These are phyloP conservation scores for Petaurus breviceps DNA, from an alignment of 2,113 vertebrate species.

Conservation along the genomic window DNA sequence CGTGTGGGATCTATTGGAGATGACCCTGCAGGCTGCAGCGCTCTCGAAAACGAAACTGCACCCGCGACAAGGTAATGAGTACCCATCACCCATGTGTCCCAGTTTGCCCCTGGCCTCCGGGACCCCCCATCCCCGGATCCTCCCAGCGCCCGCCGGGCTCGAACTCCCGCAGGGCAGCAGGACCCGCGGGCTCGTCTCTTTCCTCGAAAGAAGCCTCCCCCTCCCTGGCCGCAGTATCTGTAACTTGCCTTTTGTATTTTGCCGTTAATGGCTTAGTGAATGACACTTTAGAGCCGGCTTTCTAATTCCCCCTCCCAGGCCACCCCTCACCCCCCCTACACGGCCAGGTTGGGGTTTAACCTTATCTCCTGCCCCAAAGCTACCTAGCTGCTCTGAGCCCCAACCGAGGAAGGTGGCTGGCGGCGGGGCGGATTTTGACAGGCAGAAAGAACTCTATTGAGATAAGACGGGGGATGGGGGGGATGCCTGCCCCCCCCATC, in stretches of 20 bases:
- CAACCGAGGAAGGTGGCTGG: not conserved
- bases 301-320: not conserved
- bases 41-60: constrained; percentile 86
- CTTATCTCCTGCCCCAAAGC: not conserved
- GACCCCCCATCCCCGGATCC: not conserved
- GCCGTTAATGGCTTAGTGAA: constrained; percentile 30
- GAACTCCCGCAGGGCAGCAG: constrained; percentile 8
- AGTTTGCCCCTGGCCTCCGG: not conserved
- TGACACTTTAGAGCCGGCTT: constrained; percentile 5
- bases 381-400: constrained; percentile 23
- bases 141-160: not conserved
- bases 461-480: constrained; percentile 10
- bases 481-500: not conserved
- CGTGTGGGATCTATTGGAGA: constrained; percentile 88
- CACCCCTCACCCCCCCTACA: not conserved
- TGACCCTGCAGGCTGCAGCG: constrained; percentile 81
- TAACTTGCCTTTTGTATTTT: constrained; percentile 39
- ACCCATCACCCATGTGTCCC: constrained; percentile 33
- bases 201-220: constrained; percentile 76
- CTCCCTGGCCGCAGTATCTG: constrained; percentile 28
- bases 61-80: constrained; percentile 90
- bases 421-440: not conserved
- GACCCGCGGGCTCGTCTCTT: constrained; percentile 44
- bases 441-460: not conserved
- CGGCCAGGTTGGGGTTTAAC: not conserved